Evolutionary conservation across 64 coral and sea anemone species (phyloP), one percentile per base, ranked within the genome.

Genomic region (Stichodactyla mertensii): DNA sequence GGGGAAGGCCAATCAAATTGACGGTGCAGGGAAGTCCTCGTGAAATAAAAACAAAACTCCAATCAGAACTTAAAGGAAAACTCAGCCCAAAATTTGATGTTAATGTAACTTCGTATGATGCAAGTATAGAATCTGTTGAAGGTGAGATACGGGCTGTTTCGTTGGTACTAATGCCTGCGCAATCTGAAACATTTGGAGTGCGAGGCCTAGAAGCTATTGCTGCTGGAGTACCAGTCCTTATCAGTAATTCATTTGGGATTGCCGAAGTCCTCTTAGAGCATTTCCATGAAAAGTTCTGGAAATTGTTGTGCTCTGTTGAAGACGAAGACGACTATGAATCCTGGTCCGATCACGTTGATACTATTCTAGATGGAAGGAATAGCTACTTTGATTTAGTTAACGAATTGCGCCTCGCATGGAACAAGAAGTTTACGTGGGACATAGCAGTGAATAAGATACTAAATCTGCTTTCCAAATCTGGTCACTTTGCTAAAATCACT

Each of bases 131-230:
- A 52, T 58, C 54, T 4, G 55, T 86, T 16, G 92, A 82, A 16
- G 84, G 84, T 16, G 92, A 93, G 55, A 56, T 93, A 60, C 92
- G 92, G 9, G 92, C 82, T 23, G 87, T 82, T 59, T 93, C 92
- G 4, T 18, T 93, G 9, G 77, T 93, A 9, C 14, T 93, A 18
- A 89, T 89, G 77, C 82, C 92, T 36, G 86, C 71, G 10, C 7
- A 14, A 36, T 79, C 62, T 22, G 86, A 90, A 27, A n/a, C 58
- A 4, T 94, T 94, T 90, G 92, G 92, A 26, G 20, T 94, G 15
- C 7, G 82, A 14, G 66, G 87, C 4, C 62, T 94, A 7, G 88
- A 94, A 56, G 88, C 92, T 0, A 23, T 94, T 36, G 79, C 85
- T 53, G 80, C 88, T n/a, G 86, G 86, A 10, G 89, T 94, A 52